Evolutionary conservation across 1,140 invertebrate genomes (phyloP).

Genomic region (Lasioglossum baleicum): DNA sequence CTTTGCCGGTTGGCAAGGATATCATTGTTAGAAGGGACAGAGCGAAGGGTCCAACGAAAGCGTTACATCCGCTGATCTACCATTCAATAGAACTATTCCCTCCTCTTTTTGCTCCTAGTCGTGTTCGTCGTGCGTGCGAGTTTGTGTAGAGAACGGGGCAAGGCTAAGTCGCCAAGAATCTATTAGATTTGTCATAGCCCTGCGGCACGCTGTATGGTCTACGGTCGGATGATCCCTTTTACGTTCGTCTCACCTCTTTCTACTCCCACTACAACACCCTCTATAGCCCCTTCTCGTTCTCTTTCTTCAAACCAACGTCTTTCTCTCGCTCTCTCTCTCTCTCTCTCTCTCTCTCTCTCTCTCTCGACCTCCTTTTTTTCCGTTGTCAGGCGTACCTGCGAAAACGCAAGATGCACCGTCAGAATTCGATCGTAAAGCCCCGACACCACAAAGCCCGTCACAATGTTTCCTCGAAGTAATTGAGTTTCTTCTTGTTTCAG

Average conservation of each 20-base stretch:
- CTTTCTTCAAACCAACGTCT: no score
- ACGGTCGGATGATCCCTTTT: conserved; percentile 32
- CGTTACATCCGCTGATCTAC: conserved; percentile 43
- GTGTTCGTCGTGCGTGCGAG: no score
- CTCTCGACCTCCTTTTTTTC: conserved; percentile 5
- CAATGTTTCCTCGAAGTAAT: conserved; percentile 59
- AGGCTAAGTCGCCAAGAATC: conserved; percentile 38
- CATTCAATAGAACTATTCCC: conserved; percentile 45
- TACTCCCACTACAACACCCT: not conserved
- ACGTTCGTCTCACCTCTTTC: conserved; percentile 12
- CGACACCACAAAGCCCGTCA: conserved; percentile 25
- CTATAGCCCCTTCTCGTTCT: not conserved
- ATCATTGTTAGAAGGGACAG: conserved; percentile 55
- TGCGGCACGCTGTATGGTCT: conserved; percentile 51
- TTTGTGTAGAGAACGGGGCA: no score
- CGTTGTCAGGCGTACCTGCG: conserved; percentile 3
- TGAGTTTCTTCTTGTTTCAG: conserved; percentile 54
- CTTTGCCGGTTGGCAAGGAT: not conserved
- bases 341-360: no score
- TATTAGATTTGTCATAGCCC: conserved; percentile 65
- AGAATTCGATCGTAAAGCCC: conserved; percentile 56
- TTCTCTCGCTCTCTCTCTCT: not conserved
- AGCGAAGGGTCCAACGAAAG: conserved; percentile 13
- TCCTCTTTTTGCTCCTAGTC: no score
- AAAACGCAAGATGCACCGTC: conserved; percentile 55